Evolutionary conservation across 2,797 vertebrate species (phyloP).

Genomic region (Gadopsis bispinosus): DNA sequence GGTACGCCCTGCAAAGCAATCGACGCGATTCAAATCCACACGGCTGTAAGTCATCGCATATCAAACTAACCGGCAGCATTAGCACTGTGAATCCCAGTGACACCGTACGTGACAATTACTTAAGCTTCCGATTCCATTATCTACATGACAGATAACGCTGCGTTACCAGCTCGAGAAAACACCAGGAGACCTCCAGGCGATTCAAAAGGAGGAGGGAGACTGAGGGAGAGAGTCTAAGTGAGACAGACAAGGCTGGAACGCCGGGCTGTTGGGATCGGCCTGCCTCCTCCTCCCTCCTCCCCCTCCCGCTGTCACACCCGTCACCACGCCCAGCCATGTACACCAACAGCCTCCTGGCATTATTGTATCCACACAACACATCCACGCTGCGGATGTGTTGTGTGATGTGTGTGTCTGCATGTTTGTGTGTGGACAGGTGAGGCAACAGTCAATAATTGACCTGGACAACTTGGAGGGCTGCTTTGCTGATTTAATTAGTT

Average conservation of each 20-base stretch:
- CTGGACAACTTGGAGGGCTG: neutral
- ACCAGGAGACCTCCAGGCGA: conserved; percentile 23
- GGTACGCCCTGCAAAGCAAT: neutral
- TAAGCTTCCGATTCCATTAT: conserved; percentile 60
- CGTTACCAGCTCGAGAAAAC: conserved; percentile 26
- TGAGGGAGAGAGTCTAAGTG: conserved; percentile 28
- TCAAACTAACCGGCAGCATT: conserved; percentile 17
- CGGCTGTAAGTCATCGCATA: neutral
- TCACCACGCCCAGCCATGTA: conserved; percentile 44
- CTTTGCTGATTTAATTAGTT: conserved; percentile 21
- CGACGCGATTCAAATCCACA: neutral
- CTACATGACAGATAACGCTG: conserved; percentile 47
- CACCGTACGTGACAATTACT: conserved; percentile 49
- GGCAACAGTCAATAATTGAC: conserved; percentile 29
- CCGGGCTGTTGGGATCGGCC: too few relatives aligned
- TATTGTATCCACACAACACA: conserved; percentile 28
- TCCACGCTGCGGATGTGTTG: neutral
- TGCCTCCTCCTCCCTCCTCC: too few relatives aligned
- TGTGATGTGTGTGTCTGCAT: neutral
- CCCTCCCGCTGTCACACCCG: conserved; percentile 57
- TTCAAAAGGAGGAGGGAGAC: conserved; percentile 23
- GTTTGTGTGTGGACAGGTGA: conserved; percentile 30
- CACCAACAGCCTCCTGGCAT: conserved; percentile 34
- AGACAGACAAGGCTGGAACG: conserved; percentile 57
- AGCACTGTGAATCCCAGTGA: conserved; percentile 22